These are phyloP conservation scores for Troides oblongomaculatus DNA, from an alignment of 2,888 invertebrate genomes.

Conservation along the genomic window DNA sequence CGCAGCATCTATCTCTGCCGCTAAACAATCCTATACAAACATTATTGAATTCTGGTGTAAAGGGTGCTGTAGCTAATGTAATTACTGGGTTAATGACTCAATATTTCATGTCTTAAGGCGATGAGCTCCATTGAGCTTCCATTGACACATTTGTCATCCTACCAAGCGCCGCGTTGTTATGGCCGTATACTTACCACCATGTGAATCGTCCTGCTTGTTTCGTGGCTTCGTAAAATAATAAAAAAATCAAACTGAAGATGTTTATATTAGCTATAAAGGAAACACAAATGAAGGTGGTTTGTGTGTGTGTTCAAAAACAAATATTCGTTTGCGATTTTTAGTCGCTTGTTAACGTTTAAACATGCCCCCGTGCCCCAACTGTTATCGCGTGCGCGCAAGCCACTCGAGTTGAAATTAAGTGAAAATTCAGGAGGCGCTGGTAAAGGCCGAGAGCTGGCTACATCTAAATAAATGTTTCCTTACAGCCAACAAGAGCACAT, in stretches of 20 bases:
- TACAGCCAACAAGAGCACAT: slow-evolving; percentile 44
- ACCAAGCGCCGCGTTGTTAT: no score
- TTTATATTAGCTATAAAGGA: not conserved
- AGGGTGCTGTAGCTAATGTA: no score
- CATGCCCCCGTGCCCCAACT: slow-evolving; percentile 11
- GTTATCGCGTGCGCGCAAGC: slow-evolving; percentile 25
- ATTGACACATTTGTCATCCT: no score
- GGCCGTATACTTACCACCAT: no score
- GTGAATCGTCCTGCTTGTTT: no score
- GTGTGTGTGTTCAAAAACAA: not conserved
- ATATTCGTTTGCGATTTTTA: slow-evolving; percentile 6
- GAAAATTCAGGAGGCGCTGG: slow-evolving; percentile 25
- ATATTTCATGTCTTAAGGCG: no score
- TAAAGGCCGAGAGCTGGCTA: slow-evolving; percentile 34
- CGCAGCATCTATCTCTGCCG: no score
- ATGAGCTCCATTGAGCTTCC: no score
- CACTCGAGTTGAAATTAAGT: slow-evolving; percentile 29
- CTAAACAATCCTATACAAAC: no score
- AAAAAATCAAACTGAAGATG: not conserved
- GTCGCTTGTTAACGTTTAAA: slow-evolving; percentile 11
- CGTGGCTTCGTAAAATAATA: no score
- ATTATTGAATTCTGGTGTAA: no score
- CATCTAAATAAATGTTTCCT: slow-evolving; percentile 56
- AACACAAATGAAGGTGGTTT: not conserved
- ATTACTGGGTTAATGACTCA: no score